Evolutionary conservation across 2,797 vertebrate species (phyloP).

Genomic region (Parauchenoglanis ngamensis): DNA sequence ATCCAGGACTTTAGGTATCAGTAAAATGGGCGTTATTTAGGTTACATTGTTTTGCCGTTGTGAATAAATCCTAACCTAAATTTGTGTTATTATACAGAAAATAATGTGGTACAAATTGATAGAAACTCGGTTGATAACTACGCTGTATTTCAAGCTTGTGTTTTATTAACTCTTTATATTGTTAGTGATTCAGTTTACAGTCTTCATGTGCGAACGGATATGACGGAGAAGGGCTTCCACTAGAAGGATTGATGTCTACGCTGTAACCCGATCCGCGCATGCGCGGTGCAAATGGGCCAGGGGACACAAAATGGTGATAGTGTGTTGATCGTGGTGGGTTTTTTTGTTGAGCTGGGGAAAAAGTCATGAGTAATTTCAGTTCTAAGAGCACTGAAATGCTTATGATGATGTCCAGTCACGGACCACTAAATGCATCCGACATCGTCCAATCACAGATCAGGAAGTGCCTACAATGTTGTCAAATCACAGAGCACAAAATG

Average conservation of each 20-base stretch:
- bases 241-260: background rate
- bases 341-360: background rate
- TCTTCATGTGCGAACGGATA: background rate
- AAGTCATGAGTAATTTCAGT: background rate
- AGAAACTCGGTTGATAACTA: too few species aligned
- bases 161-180: background rate
- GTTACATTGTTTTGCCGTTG: background rate
- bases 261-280: background rate
- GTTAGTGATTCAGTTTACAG: too few species aligned
- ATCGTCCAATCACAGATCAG: too few species aligned
- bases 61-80: too few species aligned
- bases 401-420: background rate
- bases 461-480: background rate
- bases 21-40: background rate
- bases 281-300: background rate
- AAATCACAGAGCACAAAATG: background rate
- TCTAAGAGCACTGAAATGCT: background rate
- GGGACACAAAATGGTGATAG: background rate
- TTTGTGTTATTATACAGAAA: background rate
- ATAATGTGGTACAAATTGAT: background rate
- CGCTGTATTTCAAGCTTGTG: background rate
- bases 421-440: background rate
- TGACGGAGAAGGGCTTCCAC: background rate
- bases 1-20: too few species aligned
- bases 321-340: background rate